phyloP scores from a whole-genome alignment of 92 coral and sea anemone genomes.

The Heteractis magnifica region DNA sequence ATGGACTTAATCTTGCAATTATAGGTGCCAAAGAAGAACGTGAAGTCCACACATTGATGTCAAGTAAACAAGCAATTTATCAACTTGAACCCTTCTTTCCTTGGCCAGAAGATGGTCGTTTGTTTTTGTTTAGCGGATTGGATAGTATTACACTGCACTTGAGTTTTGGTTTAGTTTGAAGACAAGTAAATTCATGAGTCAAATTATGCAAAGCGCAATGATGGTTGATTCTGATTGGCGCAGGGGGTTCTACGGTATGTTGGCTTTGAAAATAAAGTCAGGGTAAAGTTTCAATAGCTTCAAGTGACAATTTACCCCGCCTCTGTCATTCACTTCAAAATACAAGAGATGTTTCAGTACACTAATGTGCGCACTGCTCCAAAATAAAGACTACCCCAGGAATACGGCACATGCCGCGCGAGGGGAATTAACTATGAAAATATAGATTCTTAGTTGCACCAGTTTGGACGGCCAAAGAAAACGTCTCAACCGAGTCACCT shows the following conservation, averaged over 20 bases:
- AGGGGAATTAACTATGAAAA: not conserved
- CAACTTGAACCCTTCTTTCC: not conserved
- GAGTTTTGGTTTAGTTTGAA: conserved; percentile 19
- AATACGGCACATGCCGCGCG: not conserved
- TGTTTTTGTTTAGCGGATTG: conserved; percentile 18
- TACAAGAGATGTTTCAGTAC: conserved; percentile 54
- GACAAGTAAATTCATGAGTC: conserved; percentile 26
- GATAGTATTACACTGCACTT: conserved; percentile 29
- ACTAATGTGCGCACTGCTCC: not conserved
- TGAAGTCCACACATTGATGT: conserved; percentile 10
- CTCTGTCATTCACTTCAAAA: conserved; percentile 70
- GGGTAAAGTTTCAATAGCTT: conserved; percentile 64
- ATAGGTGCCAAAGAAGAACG: conserved; percentile 11
- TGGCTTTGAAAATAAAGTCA: conserved; percentile 56
- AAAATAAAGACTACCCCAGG: not conserved
- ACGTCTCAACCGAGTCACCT: conserved; percentile 9
- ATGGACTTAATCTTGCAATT: not conserved
- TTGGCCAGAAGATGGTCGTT: not conserved
- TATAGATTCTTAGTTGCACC: not conserved
- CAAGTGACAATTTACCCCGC: conserved; percentile 75
- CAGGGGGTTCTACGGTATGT: conserved; percentile 54
- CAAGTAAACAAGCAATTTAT: not conserved
- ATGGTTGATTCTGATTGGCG: conserved; percentile 42
- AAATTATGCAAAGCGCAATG: conserved; percentile 18
- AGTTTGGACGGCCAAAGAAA: conserved; percentile 8